phyloP scores from a whole-genome alignment of 2,888 invertebrate species.

The Chrysina gloriosa region DNA sequence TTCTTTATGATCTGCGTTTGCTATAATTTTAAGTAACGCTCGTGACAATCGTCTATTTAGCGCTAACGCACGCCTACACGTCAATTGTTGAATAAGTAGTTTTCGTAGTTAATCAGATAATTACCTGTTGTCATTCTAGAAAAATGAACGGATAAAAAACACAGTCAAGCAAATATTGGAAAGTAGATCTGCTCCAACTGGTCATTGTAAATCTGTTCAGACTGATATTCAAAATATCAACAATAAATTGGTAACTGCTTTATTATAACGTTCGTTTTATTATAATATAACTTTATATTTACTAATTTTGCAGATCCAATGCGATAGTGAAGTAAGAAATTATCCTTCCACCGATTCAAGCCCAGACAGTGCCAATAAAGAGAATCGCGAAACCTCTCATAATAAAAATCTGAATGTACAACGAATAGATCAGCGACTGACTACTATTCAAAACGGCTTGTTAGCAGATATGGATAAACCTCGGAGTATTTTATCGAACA shows the following conservation, averaged over 20 bases:
- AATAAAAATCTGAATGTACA: conserved; percentile 54
- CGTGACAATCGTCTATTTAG: too few relatives aligned
- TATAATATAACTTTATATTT: neutral
- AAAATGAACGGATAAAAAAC: conserved; percentile 53
- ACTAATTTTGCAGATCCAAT: conserved; percentile 55
- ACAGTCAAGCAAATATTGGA: conserved; percentile 50
- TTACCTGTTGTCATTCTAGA: conserved; percentile 51
- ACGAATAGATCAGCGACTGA: conserved; percentile 57
- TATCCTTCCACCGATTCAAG: conserved; percentile 54
- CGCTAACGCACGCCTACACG: neutral
- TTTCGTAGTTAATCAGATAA: neutral
- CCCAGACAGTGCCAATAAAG: conserved; percentile 50
- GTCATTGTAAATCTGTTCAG: conserved; percentile 59
- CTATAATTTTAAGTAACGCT: too few relatives aligned
- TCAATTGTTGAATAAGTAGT: neutral
- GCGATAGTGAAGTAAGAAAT: conserved; percentile 54
- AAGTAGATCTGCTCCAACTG: conserved; percentile 45
- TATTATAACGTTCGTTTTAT: neutral
- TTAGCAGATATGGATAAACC: conserved; percentile 61
- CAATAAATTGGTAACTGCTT: conserved; percentile 60
- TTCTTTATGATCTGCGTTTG: too few relatives aligned
- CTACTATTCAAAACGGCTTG: conserved; percentile 60
- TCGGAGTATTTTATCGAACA: conserved; percentile 62
- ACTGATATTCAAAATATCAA: conserved; percentile 63
- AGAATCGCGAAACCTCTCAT: conserved; percentile 53